Base-by-base conservation (phyloP, 2,888 invertebrate species). In the Phlogophora meticulosa region DNA sequence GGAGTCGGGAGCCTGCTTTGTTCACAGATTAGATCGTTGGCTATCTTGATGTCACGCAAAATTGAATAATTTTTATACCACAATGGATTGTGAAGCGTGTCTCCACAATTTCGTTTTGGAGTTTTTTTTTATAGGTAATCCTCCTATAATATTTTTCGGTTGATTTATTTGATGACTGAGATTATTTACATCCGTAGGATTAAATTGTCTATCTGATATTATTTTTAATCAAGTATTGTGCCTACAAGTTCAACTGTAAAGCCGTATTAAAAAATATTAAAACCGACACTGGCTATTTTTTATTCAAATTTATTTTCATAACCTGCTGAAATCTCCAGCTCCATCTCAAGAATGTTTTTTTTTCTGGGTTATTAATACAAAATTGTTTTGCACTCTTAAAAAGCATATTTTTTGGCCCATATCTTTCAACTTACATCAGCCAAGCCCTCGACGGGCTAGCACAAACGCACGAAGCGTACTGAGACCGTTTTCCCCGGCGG, bases 11-110 rank as follows among this genome's bases (percentile, higher is more conserved):
- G 86, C 89, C 83, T 83, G 85, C 77, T 91, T 93, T 93, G 88
- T 91, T 87, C 81, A 70, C 83, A 91, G 93, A 94, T 94, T 92
- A 92, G 87, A 88, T 86, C 82, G 81, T 72, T 79, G 66, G 78
- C 76, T 93, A 95, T 95, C 95, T 93, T 84, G 94, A 95, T 94
- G 92, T 90, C 89, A 93, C 89, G 94, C 92, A 81, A 93, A 94
- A 94, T 95, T 94, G 84, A 93, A 93, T 93, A 93, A 92, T 92
- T 92, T 89, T 83, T 80, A 67, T 38, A 82, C 86, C 86, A 90
- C 90, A 90, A 90, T 87, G 76, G 86, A 86, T 76, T 73, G 69
- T 77, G 78, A 77, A 71, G 83, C 87, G 88, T 88, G 89, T 87
- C 87, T 81, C 76, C 51, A 75, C 78, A 86, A 82, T 88, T 80